phyloP scores from a whole-genome alignment of 2,888 invertebrate genomes.

The Temnothorax ravouxi region DNA sequence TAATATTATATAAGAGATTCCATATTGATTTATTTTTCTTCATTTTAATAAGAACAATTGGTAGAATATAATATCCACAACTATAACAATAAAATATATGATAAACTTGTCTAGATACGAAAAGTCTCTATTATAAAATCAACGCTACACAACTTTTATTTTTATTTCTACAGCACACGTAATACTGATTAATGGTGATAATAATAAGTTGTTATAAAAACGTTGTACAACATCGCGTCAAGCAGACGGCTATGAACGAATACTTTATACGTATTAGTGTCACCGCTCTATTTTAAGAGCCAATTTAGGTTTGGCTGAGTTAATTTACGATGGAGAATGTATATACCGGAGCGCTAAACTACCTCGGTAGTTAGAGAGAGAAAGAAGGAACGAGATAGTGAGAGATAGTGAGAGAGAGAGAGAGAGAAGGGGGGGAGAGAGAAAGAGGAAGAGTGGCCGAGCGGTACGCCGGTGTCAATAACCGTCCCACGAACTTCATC shows the following conservation, averaged over 20 bases:
- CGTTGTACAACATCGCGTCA: not conserved
- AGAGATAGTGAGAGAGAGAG: not conserved
- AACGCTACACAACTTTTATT: not conserved
- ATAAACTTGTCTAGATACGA: not conserved
- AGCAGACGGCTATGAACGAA: constrained; percentile 34
- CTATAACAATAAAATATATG: not conserved
- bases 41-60: not conserved
- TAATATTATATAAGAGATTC: too few species aligned
- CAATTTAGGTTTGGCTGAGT: constrained; percentile 46
- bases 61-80: not conserved
- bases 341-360: constrained; percentile 44
- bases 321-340: constrained; percentile 38
- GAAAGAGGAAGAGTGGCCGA: not conserved
- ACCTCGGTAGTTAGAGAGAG: constrained; percentile 24
- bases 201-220: not conserved
- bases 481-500: constrained; percentile 66
- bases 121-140: not conserved
- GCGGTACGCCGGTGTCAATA: constrained; percentile 64
- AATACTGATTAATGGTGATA: not conserved
- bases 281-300: constrained; percentile 38
- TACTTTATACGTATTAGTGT: constrained; percentile 34
- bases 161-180: not conserved
- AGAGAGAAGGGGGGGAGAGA: not conserved
- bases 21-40: not conserved
- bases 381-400: not conserved